Evolutionary conservation across 2,888 invertebrate genomes (phyloP).

Genomic region (Dolomedes plantarius): DNA sequence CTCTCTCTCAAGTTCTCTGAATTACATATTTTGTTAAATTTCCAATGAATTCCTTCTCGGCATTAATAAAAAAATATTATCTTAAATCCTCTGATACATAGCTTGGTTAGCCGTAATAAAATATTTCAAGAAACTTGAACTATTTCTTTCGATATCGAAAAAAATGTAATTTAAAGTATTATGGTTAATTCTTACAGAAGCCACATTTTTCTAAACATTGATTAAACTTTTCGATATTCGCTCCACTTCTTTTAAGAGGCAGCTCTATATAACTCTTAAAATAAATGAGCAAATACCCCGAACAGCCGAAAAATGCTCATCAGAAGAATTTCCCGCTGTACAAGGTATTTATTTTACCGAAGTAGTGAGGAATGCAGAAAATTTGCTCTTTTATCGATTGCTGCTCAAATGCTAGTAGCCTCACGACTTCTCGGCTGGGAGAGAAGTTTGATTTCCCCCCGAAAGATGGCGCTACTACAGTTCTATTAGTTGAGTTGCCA

Average conservation of each 20-base stretch:
- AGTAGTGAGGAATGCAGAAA: slow-evolving; percentile 4
- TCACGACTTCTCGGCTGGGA: not conserved
- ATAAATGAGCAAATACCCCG: not conserved
- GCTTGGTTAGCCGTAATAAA: too few relatives aligned
- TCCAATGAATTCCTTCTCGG: too few relatives aligned
- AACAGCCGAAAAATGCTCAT: not conserved
- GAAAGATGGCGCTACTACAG: slow-evolving; percentile 48
- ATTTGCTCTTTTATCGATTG: slow-evolving; percentile 17
- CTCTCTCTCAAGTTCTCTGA: too few relatives aligned
- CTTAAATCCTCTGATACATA: too few relatives aligned
- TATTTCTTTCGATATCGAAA: too few relatives aligned
- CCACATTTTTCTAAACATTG: too few relatives aligned
- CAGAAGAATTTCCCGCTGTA: slow-evolving; percentile 2
- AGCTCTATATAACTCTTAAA: not conserved
- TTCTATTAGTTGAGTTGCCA: not conserved
- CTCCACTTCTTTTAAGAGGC: not conserved
- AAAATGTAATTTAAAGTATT: too few relatives aligned
- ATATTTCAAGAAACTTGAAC: too few relatives aligned
- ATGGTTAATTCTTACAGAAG: too few relatives aligned
- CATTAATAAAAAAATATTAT: too few relatives aligned
- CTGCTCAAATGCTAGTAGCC: not conserved
- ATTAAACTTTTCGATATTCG: too few relatives aligned
- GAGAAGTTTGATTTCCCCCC: slow-evolving; percentile 1
- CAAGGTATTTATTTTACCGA: slow-evolving; percentile 18
- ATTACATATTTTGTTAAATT: too few relatives aligned